Conservation (phyloP, 2,888 invertebrate species). For the Caenorhabditis auriculariae region DNA sequence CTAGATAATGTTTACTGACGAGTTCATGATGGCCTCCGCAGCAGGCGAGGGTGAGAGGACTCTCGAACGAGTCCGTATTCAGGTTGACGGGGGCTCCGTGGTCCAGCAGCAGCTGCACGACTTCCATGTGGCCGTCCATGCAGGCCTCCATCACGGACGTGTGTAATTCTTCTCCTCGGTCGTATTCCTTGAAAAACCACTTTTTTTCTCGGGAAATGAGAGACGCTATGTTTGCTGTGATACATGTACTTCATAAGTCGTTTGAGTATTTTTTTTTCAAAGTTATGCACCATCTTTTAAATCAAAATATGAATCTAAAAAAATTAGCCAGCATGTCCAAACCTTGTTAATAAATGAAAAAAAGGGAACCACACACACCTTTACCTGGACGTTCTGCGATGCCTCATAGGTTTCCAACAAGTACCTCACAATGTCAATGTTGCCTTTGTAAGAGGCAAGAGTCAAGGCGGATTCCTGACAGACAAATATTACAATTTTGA, state of each 20-base stretch:
- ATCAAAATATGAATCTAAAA: background rate
- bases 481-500: background rate
- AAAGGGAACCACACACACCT: too few relatives aligned
- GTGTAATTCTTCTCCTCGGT: slow-evolving; percentile 80
- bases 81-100: slow-evolving; percentile 98
- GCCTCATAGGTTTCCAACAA: slow-evolving; percentile 73
- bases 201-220: background rate
- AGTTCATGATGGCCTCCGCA: slow-evolving; percentile 98
- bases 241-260: background rate
- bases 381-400: too few relatives aligned
- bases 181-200: slow-evolving; percentile 9
- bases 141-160: slow-evolving; percentile 99
- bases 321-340: background rate
- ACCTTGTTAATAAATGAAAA: background rate
- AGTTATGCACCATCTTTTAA: background rate
- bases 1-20: slow-evolving; percentile 71
- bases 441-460: slow-evolving; percentile 89
- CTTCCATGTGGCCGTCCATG: slow-evolving; percentile 99
- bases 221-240: slow-evolving; percentile 2
- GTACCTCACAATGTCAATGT: slow-evolving; percentile 94
- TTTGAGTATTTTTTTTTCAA: background rate
- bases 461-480: slow-evolving; percentile 90
- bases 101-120: slow-evolving; percentile 76
- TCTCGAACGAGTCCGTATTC: slow-evolving; percentile 95
- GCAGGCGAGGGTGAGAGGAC: slow-evolving; percentile 93